phyloP scores from a whole-genome alignment of 2,888 invertebrate genomes.

The Leptinotarsa tumamoca region DNA sequence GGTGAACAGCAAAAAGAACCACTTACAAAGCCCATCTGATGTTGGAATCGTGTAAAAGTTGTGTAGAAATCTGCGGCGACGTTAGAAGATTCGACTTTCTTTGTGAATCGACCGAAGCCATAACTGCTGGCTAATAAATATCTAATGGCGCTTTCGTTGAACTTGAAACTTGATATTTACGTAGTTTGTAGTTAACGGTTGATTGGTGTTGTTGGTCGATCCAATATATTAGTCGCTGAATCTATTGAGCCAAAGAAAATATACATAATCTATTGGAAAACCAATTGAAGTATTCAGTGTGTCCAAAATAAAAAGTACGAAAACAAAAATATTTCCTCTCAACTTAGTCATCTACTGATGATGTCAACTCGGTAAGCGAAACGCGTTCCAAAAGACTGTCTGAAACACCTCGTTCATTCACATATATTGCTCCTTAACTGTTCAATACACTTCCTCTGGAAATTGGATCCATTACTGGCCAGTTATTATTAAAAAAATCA shows the following conservation, averaged over 20 bases:
- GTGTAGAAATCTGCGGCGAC: slow-evolving; percentile 7
- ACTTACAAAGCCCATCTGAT: background rate
- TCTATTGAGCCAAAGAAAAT: no score
- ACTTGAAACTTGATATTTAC: slow-evolving; percentile 4
- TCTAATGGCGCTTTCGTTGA: slow-evolving; percentile 19
- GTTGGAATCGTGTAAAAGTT: slow-evolving; percentile 14
- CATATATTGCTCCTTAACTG: no score
- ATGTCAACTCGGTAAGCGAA: no score
- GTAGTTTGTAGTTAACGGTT: background rate
- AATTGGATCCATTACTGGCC: no score
- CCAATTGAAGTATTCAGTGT: no score
- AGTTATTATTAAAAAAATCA: no score
- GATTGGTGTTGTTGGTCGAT: background rate
- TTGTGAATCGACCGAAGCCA: background rate
- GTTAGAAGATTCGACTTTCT: slow-evolving; percentile 3
- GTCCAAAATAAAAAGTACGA: no score
- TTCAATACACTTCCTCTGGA: no score
- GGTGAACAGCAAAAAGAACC: slow-evolving; percentile 2
- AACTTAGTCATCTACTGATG: no score
- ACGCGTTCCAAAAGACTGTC: background rate
- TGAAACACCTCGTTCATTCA: background rate
- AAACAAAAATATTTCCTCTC: no score
- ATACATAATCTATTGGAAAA: no score
- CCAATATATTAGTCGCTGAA: background rate
- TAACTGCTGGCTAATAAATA: background rate